Conservation (phyloP, 2,113 vertebrate species). For the Lepisosteus osseus region DNA sequence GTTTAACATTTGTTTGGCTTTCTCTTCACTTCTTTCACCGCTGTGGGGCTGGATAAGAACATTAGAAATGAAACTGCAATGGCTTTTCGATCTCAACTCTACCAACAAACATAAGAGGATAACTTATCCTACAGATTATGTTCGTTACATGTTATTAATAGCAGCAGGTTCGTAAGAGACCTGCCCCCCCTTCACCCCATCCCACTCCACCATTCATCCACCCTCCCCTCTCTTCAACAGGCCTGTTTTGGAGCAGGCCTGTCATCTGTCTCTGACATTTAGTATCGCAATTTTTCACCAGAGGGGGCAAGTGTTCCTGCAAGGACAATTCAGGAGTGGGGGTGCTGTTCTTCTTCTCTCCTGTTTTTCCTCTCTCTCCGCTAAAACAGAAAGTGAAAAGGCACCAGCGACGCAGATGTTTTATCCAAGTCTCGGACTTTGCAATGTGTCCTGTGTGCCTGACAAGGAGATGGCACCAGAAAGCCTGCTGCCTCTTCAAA, state of each 20-base stretch:
- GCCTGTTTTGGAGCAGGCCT: conserved; percentile 27
- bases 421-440: too few relatives aligned
- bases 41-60: conserved; percentile 25
- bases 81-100: conserved; percentile 36
- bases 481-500: not conserved
- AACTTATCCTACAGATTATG: conserved; percentile 72
- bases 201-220: conserved; percentile 22
- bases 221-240: conserved; percentile 9
- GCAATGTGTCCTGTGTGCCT: too few relatives aligned
- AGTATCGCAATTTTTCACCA: conserved; percentile 36
- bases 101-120: conserved; percentile 80
- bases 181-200: conserved; percentile 28
- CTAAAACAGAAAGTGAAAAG: not conserved
- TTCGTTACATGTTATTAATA: conserved; percentile 87
- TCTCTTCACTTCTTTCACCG: conserved; percentile 39
- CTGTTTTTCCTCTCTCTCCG: not conserved
- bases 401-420: too few relatives aligned
- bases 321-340: not conserved
- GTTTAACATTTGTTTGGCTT: conserved; percentile 54
- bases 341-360: not conserved
- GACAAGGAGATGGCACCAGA: conserved; percentile 9
- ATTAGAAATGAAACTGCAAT: conserved; percentile 39
- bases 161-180: conserved; percentile 66
- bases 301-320: conserved; percentile 19
- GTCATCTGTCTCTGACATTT: conserved; percentile 58